phyloP scores from a whole-genome alignment of 2,888 invertebrate genomes.

The Flexamia atlantica region DNA sequence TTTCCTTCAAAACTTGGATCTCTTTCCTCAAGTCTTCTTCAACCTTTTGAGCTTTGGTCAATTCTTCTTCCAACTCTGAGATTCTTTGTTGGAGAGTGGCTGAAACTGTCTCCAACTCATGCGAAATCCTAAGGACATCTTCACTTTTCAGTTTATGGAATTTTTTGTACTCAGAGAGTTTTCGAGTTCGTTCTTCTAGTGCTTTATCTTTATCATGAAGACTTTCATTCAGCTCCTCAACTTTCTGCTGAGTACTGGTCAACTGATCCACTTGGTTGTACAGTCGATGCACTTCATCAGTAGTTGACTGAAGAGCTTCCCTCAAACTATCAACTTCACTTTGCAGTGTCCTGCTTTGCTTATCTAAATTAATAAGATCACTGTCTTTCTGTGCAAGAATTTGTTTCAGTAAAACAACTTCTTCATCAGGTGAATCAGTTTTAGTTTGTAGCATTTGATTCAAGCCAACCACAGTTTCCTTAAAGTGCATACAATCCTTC shows the following conservation, averaged over 20 bases:
- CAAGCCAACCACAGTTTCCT: slow-evolving; percentile 12
- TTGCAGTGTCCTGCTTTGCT: slow-evolving; percentile 41
- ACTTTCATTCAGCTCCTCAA: slow-evolving; percentile 79
- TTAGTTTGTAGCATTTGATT: slow-evolving; percentile 15
- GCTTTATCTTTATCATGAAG: slow-evolving; percentile 86
- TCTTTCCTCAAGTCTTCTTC: slow-evolving; percentile 51
- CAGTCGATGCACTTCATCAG: slow-evolving; percentile 52
- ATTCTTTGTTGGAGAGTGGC: slow-evolving; percentile 53
- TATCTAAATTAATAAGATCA: slow-evolving; percentile 15
- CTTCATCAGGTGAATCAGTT: slow-evolving; percentile 26
- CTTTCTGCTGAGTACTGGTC: slow-evolving; percentile 76
- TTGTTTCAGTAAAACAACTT: slow-evolving; percentile 21
- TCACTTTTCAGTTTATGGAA: slow-evolving; percentile 64
- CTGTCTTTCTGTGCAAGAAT: slow-evolving; percentile 50
- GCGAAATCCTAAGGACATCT: slow-evolving; percentile 63
- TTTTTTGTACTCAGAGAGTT: slow-evolving; percentile 63
- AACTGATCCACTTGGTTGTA: slow-evolving; percentile 56
- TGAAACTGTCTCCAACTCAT: slow-evolving; percentile 59
- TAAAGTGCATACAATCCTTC: slow-evolving; percentile 75
- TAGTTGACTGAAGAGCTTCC: slow-evolving; percentile 52
- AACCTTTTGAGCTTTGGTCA: slow-evolving; percentile 23
- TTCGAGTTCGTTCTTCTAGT: slow-evolving; percentile 72
- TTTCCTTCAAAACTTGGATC: slow-evolving; percentile 19
- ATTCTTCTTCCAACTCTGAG: slow-evolving; percentile 41
- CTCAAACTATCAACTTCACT: slow-evolving; percentile 55